Percentiles rank a stretch among this genome's conserved stretches.
Evolutionary conservation across 2,888 invertebrate species (phyloP).

Genomic region (Epiblema foenella): DNA sequence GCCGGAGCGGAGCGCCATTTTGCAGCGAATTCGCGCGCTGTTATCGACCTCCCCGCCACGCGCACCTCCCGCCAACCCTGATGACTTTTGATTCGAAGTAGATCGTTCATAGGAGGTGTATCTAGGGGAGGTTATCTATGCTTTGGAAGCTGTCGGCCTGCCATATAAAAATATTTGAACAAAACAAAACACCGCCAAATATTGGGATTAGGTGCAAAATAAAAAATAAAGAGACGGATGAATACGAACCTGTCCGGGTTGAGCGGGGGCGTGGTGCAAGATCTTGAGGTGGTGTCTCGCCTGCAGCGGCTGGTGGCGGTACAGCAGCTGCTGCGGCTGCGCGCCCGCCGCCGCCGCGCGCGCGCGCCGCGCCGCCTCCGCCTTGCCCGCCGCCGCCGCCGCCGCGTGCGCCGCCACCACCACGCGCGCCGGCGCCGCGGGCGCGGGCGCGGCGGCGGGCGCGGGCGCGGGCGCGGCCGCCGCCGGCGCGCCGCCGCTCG

Average conservation of each 20-base stretch:
- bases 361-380: constrained; percentile 81
- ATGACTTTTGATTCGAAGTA: no score
- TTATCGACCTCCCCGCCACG: no score
- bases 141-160: no score
- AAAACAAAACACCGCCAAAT: no score
- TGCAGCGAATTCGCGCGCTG: no score
- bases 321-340: constrained; percentile 76
- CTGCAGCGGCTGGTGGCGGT: constrained; percentile 85
- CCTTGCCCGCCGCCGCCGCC: constrained; percentile 78
- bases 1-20: no score
- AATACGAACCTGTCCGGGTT: constrained; percentile 57
- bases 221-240: not conserved
- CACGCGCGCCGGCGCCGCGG: constrained; percentile 66
- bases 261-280: constrained; percentile 69
- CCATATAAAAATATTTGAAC: no score
- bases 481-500: constrained; percentile 59
- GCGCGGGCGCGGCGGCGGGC: constrained; percentile 82
- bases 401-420: constrained; percentile 72
- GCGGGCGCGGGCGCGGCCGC: constrained; percentile 80
- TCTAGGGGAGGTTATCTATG: no score
- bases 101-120: no score
- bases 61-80: no score
- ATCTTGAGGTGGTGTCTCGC: constrained; percentile 80
- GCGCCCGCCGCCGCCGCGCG: constrained; percentile 71
- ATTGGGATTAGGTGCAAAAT: no score